Base-by-base conservation (phyloP, 2,888 invertebrate species). In the Stenoptilia bipunctidactyla region DNA sequence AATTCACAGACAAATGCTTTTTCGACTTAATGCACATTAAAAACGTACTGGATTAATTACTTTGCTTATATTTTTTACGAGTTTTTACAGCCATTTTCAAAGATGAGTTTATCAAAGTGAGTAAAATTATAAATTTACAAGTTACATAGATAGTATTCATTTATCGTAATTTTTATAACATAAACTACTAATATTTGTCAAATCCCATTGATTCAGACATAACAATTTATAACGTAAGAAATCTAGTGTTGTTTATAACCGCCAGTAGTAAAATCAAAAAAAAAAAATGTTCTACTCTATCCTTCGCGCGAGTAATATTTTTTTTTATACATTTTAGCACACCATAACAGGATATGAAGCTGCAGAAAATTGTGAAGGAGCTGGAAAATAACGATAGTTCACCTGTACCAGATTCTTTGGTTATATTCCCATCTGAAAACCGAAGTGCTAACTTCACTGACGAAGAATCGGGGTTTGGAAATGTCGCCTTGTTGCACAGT, bases 311-410 rank as follows among this genome's bases (percentile, higher is more conserved):
- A 36, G 20, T 20, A 20, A 20, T 20, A 3, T 5, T 20, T 35
- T 14, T 36, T 15, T 15, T 13, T 35, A 15, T 36, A n/a, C n/a
- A 15, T 36, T 36, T 36, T 36, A 36, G 36, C 2, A 14, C 15
- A 14, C 36, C 15, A 35, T 14, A 14, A 15, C 5, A n/a, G 9
- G n/a, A n/a, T 36, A 15, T 36, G 36, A 36, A n/a, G 8, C 12
- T 36, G 15, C 8, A 36, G 13, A 15, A 36, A 36, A 36, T 36
- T 15, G 15, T 36, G 36, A 15, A 36, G 36, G 36, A 36, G 36
- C 36, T 36, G 15, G 36, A 36, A 36, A 15, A 15, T 15, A 9
- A 14, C 36, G 15, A 36, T 5, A 15, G 15, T 20, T 20, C 20
- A 20, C 20, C 20, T 20, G 20, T 20, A 20, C 20, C 20, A 20